Evolutionary conservation across 2,113 vertebrate species (phyloP).

Genomic region (Amphilophus citrinellus): DNA sequence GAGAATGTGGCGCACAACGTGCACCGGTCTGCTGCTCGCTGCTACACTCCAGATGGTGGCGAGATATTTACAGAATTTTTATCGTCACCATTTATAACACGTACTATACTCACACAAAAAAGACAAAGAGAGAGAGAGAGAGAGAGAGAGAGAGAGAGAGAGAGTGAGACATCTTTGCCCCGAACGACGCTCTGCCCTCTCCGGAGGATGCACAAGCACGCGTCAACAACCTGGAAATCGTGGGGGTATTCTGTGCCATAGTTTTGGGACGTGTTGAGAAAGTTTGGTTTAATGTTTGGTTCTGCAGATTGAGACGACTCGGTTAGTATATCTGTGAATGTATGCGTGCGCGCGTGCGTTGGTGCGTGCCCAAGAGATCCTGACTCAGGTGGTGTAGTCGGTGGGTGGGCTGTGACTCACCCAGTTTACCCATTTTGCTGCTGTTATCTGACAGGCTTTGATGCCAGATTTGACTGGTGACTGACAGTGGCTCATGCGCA

Average conservation of each 20-base stretch:
- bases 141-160: not conserved
- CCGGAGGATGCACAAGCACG: not conserved
- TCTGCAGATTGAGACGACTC: not conserved
- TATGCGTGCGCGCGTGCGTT: not conserved
- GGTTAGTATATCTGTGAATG: not conserved
- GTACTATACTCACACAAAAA: not conserved
- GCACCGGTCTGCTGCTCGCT: constrained; percentile 33
- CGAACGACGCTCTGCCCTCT: not conserved
- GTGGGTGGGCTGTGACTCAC: constrained; percentile 70
- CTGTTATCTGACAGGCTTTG: constrained; percentile 58
- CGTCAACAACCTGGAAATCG: not conserved
- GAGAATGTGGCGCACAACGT: constrained; percentile 27
- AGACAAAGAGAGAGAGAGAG: not conserved
- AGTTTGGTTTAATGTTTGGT: constrained; percentile 44
- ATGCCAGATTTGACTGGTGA: constrained; percentile 66
- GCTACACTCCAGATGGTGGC: constrained; percentile 48
- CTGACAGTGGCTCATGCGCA: constrained; percentile 63
- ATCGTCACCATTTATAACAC: constrained; percentile 32
- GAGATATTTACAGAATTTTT: constrained; percentile 35
- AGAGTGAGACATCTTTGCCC: constrained; percentile 25
- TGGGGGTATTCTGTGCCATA: not conserved
- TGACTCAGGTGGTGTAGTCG: constrained; percentile 54
- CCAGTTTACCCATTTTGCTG: constrained; percentile 47
- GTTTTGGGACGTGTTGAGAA: constrained; percentile 46
- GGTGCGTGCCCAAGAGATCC: constrained; percentile 7